phyloP scores from a whole-genome alignment of 2,888 invertebrate species.

The Priocnemis perturbator region DNA sequence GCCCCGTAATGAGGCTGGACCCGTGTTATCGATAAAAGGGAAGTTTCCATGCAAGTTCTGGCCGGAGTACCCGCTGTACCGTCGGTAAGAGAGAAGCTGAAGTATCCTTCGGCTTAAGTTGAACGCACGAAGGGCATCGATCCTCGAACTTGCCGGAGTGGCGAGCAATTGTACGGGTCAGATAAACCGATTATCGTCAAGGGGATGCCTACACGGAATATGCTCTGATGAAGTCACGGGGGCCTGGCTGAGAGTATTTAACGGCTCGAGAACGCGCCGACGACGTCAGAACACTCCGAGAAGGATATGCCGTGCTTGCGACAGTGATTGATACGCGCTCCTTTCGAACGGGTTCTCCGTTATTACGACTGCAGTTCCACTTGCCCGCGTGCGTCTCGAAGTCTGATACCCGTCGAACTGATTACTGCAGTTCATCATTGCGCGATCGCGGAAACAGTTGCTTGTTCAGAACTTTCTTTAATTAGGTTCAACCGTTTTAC shows the following conservation, averaged over 20 bases:
- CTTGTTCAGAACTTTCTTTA: too few species aligned
- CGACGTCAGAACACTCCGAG: neutral
- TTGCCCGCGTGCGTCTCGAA: too few species aligned
- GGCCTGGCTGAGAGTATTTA: neutral
- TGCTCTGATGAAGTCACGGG: neutral
- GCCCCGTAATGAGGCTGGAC: too few species aligned
- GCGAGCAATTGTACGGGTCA: slow-evolving; percentile 1
- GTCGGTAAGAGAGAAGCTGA: slow-evolving; percentile 14
- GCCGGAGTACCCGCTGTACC: neutral
- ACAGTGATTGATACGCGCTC: too few species aligned
- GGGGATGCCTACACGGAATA: neutral
- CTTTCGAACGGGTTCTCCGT: too few species aligned
- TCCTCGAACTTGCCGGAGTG: slow-evolving; percentile 4
- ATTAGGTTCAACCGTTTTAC: too few species aligned
- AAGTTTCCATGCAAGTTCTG: slow-evolving; percentile 17
- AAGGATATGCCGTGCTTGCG: too few species aligned
- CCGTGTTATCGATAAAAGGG: slow-evolving; percentile 16
- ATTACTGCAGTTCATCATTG: too few species aligned
- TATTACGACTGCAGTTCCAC: too few species aligned
- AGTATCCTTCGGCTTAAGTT: slow-evolving; percentile 6
- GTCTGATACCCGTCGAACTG: too few species aligned
- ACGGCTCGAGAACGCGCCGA: slow-evolving; percentile 3
- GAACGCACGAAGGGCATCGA: slow-evolving; percentile 5
- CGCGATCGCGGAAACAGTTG: too few species aligned
- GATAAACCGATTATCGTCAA: slow-evolving; percentile 12